phyloP scores from a whole-genome alignment of 1,140 invertebrate genomes.

The Temnothorax nylanderi region DNA sequence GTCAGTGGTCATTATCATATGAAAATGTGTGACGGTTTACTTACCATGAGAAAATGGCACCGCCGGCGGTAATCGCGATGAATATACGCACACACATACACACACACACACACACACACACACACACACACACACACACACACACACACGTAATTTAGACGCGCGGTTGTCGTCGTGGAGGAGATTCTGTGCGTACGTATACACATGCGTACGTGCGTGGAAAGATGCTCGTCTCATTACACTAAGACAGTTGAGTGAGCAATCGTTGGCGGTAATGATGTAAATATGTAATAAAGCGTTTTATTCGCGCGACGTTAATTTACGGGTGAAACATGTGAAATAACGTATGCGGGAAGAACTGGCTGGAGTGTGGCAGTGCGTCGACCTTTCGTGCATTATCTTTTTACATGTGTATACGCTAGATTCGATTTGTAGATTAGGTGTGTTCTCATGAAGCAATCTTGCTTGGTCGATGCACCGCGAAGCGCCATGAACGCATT shows the following conservation, averaged over 20 bases:
- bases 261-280: conserved; percentile 32
- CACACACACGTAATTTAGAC: background rate
- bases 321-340: conserved; percentile 20
- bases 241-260: background rate
- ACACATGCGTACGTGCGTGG: background rate
- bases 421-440: conserved; percentile 39
- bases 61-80: conserved; percentile 19
- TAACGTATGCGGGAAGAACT: conserved; percentile 12
- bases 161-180: background rate
- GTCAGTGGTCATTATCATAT: conserved; percentile 46
- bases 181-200: background rate
- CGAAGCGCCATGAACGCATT: background rate
- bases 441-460: background rate
- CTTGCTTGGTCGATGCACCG: conserved; percentile 12
- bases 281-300: conserved; percentile 32
- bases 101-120: background rate
- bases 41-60: conserved; percentile 43
- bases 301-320: conserved; percentile 11
- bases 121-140: background rate
- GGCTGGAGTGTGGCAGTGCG: conserved; percentile 31
- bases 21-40: conserved; percentile 58
- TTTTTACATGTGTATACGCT: background rate
- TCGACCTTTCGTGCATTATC: conserved; percentile 40
- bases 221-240: conserved; percentile 29
- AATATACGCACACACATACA: background rate